Base-by-base conservation (phyloP, 2,797 vertebrate genomes). In the Xenopus petersii region DNA sequence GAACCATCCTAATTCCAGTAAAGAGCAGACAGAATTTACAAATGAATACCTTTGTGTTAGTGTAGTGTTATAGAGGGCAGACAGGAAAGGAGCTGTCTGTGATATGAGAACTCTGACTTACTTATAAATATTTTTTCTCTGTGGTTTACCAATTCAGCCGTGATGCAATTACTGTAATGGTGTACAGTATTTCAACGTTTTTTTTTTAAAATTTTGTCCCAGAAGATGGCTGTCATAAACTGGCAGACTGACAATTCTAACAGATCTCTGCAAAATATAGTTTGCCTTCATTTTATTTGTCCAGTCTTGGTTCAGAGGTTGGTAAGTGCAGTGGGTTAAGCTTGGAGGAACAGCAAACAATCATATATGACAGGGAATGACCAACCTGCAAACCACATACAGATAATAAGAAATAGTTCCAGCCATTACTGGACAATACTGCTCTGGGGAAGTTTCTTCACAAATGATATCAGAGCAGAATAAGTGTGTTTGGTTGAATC, bases 21-120 rank as follows among this genome's bases (percentile, higher is more conserved):
- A 87, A 81, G 81, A 84, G 84, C 81, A 76, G 79, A 84, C 80
- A 79, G 86, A 82, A 84, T 77, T 87, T 85, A 81, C 76, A 73
- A 81, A 65, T 79, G 49, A 4, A 86, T 80, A 86, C 84, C 87
- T 90, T 80, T 16, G 81, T 88, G 85, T 82, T 82, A 80, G 67
- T 30, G 26, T 30, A 30, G 26, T 64, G 56, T 68, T 12, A 51
- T 15, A 51, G 49, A 65, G 55, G 62, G 73, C 51, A 79, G 77
- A 66, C 77, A 82, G 83, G 83, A 86, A 89, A 86, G 79, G 75
- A 62, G 80, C 81, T 85, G 75, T 65, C 79, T 81, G 60, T 0
- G 0, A 84, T 82, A 77, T 8, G 77, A 70, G 77, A 66, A 67
- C 68, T 85, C 71, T 80, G 73, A 80, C 80, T 81, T 67, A 75